phyloP scores from a whole-genome alignment of 2,797 vertebrate genomes.

The Coranthus polyacanthus region DNA sequence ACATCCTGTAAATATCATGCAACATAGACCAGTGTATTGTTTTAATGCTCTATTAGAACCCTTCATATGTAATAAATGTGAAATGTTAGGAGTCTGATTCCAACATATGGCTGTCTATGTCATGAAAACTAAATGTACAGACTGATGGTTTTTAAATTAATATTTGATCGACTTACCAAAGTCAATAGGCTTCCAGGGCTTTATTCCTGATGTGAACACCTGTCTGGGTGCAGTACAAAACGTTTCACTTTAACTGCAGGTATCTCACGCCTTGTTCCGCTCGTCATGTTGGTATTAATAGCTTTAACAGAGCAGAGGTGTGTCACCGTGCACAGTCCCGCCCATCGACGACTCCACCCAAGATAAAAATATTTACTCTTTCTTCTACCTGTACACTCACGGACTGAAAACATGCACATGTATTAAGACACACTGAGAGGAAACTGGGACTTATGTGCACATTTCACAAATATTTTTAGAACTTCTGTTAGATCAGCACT shows the following conservation, averaged over 20 bases:
- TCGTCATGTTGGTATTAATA: slow-evolving; percentile 38
- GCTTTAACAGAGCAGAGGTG: slow-evolving; percentile 55
- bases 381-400: not conserved
- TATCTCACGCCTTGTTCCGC: slow-evolving; percentile 24
- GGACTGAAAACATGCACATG: not conserved
- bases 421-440: too few relatives aligned
- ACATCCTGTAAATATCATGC: too few relatives aligned
- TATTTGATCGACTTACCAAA: slow-evolving; percentile 50
- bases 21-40: too few relatives aligned
- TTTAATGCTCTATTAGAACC: too few relatives aligned
- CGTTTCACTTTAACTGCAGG: slow-evolving; percentile 38
- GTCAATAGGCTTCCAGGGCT: not conserved
- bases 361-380: slow-evolving; percentile 53
- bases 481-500: too few relatives aligned
- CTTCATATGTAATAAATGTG: too few relatives aligned
- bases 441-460: too few relatives aligned
- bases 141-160: not conserved
- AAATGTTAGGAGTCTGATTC: too few relatives aligned
- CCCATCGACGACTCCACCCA: slow-evolving; percentile 60
- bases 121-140: not conserved
- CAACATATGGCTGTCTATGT: not conserved
- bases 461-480: too few relatives aligned
- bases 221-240: slow-evolving; percentile 30
- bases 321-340: slow-evolving; percentile 53
- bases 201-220: slow-evolving; percentile 29